Percentiles rank a stretch among this genome's conserved stretches.
Evolutionary conservation across 2,888 invertebrate genomes (phyloP).

Genomic region (Eupithecia abbreviata): DNA sequence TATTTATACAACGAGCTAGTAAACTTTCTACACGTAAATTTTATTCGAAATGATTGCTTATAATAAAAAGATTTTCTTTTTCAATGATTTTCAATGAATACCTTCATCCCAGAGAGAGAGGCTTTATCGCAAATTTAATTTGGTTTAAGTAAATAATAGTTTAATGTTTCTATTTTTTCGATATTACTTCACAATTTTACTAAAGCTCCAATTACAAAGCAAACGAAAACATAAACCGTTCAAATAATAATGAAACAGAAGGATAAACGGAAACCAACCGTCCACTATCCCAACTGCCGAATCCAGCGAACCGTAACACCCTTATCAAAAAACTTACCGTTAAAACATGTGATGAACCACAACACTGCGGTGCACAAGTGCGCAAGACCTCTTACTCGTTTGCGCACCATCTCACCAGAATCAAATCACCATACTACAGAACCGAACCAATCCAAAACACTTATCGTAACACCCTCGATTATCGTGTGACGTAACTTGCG

Average conservation of each 20-base stretch:
- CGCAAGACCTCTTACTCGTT: slow-evolving; percentile 67
- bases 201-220: neutral
- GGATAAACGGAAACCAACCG: slow-evolving; percentile 35
- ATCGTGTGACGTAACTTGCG: slow-evolving; percentile 70
- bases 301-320: slow-evolving; percentile 62
- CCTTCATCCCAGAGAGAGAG: neutral
- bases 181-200: neutral
- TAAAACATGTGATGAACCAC: slow-evolving; percentile 75
- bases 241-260: slow-evolving; percentile 32
- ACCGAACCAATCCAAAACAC: slow-evolving; percentile 65
- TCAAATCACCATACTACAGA: slow-evolving; percentile 75
- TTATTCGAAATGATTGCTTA: neutral
- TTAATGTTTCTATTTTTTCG: neutral
- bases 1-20: neutral
- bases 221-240: slow-evolving; percentile 17
- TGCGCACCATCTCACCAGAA: slow-evolving; percentile 75
- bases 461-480: slow-evolving; percentile 59
- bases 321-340: slow-evolving; percentile 70
- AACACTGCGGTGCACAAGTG: slow-evolving; percentile 68
- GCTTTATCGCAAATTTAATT: too few relatives aligned
- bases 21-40: neutral
- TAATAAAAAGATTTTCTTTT: neutral
- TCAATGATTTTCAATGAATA: neutral
- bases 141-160: too few relatives aligned
- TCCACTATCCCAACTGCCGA: slow-evolving; percentile 54